Conservation (phyloP, 2,888 invertebrate genomes). For the Leptothorax acervorum region DNA sequence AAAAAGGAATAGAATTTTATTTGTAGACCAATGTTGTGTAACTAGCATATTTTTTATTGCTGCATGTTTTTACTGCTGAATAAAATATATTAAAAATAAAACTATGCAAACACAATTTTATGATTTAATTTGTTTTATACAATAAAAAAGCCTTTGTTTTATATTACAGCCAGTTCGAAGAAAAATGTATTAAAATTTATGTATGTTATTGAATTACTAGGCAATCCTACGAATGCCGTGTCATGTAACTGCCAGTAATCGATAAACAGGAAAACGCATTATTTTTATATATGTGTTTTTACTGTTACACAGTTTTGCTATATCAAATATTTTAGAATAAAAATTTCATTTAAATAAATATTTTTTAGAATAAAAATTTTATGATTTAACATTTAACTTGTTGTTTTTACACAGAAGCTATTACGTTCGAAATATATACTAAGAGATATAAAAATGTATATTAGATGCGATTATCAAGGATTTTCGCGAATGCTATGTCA, state of each 20-base stretch:
- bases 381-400: background rate
- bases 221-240: background rate
- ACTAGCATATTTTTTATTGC: background rate
- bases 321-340: background rate
- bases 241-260: background rate
- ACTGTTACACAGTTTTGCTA: background rate
- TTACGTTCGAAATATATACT: background rate
- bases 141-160: background rate
- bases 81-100: background rate
- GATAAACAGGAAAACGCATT: background rate
- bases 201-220: background rate
- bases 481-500: background rate
- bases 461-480: background rate
- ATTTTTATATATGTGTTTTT: background rate
- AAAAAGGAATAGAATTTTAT: background rate
- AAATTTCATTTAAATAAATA: background rate
- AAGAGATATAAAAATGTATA: background rate
- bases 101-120: background rate
- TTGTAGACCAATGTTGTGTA: background rate
- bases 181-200: background rate
- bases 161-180: background rate
- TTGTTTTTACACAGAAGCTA: background rate
- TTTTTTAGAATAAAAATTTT: background rate
- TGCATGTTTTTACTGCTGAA: background rate
- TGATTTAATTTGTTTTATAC: constrained; percentile 9